These are phyloP conservation scores for Harpalus rufipes DNA, from an alignment of 2,888 invertebrate genomes.

Conservation along the genomic window DNA sequence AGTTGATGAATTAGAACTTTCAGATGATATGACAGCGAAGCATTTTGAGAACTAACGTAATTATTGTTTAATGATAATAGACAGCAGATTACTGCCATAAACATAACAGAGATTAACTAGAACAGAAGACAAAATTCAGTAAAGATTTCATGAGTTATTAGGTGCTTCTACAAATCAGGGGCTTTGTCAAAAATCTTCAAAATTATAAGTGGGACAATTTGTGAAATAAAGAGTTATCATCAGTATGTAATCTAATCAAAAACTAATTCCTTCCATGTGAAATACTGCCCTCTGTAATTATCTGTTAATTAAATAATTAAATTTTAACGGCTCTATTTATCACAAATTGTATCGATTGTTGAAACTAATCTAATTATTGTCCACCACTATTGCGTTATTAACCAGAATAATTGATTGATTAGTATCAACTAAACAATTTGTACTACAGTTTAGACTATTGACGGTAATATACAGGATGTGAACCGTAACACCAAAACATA, in stretches of 20 bases:
- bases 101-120: neutral
- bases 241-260: too few species aligned
- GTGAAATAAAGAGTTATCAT: too few species aligned
- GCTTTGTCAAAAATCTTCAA: too few species aligned
- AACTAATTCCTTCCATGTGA: neutral
- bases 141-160: too few species aligned
- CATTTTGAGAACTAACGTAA: conserved; percentile 24
- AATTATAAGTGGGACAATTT: too few species aligned
- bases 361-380: neutral
- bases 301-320: neutral
- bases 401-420: neutral
- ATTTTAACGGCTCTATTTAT: neutral
- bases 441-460: neutral
- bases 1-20: conserved; percentile 24
- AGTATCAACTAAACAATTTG: neutral
- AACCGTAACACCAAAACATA: too few species aligned
- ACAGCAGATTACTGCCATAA: conserved; percentile 8
- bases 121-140: neutral
- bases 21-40: conserved; percentile 19
- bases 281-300: neutral
- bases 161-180: too few species aligned
- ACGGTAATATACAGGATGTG: too few species aligned
- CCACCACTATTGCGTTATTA: neutral
- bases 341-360: neutral
- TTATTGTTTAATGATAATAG: conserved; percentile 46